phyloP scores from a whole-genome alignment of 92 coral and sea anemone genomes.

The Umimayanthus kanabou region DNA sequence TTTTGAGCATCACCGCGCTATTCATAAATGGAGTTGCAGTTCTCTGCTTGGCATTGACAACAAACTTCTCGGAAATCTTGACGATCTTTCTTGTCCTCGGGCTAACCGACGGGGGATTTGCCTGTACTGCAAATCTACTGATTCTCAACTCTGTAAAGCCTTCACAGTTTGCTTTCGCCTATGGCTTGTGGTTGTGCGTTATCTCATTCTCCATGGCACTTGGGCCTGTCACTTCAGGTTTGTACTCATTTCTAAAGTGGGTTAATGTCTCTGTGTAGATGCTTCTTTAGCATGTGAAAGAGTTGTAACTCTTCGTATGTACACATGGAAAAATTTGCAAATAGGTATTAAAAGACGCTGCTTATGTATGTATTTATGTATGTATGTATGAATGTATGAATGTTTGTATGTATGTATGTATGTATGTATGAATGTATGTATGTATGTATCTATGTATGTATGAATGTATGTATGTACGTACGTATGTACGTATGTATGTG shows the following conservation, averaged over 20 bases:
- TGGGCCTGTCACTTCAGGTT: slow-evolving; percentile 32
- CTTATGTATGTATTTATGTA: neutral
- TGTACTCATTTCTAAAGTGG: neutral
- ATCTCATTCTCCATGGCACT: slow-evolving; percentile 1
- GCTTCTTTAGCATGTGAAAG: neutral
- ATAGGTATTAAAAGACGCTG: no score
- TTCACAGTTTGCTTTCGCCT: slow-evolving; percentile 17
- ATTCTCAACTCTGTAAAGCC: slow-evolving; percentile 21
- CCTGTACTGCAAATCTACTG: slow-evolving; percentile 5
- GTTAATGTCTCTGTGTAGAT: neutral
- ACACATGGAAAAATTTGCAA: neutral
- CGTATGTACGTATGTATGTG: neutral
- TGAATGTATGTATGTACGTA: neutral
- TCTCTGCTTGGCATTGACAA: slow-evolving; percentile 13
- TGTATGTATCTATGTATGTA: neutral
- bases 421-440: neutral
- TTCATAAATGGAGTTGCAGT: slow-evolving; percentile 23
- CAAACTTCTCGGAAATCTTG: slow-evolving; percentile 18
- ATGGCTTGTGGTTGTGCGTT: slow-evolving; percentile 26
- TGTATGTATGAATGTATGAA: neutral
- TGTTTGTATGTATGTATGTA: neutral
- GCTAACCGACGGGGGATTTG: slow-evolving; percentile 9
- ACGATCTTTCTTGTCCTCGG: slow-evolving; percentile 28
- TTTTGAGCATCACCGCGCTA: neutral
- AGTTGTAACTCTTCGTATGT: neutral